Conservation (phyloP, 2,113 vertebrate genomes). For the Tetrao urogallus region DNA sequence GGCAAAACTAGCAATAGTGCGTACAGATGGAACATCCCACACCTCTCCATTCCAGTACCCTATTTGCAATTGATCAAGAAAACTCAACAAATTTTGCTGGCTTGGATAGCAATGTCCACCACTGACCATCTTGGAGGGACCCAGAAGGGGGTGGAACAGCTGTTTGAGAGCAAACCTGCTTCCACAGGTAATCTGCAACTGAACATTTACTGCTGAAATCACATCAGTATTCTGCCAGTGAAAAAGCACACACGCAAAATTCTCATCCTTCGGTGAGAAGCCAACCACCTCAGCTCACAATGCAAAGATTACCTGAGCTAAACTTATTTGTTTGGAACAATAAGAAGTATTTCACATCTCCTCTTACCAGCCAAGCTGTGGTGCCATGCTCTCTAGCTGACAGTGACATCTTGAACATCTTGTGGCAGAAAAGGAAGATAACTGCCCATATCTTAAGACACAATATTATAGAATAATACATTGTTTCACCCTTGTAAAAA, state of each 20-base stretch:
- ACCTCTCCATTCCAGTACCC: not conserved
- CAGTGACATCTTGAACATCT: not conserved
- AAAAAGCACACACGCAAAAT: not conserved
- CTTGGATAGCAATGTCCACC: not conserved
- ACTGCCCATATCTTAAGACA: not conserved
- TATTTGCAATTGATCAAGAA: not conserved
- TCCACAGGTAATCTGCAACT: not conserved
- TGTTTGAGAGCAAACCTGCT: not conserved
- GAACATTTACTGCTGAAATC: not conserved
- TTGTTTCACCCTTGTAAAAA: not conserved
- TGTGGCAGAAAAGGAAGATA: not conserved
- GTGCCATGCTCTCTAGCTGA: not conserved
- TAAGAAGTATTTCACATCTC: not conserved
- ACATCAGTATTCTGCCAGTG: not conserved
- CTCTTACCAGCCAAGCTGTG: not conserved
- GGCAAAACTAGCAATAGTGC: not conserved
- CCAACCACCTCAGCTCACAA: not conserved
- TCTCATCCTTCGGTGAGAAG: not conserved
- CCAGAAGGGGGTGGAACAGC: rapidly evolving
- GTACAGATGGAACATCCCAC: not conserved
- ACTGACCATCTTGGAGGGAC: not conserved
- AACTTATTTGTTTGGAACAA: not conserved
- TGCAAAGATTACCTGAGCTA: not conserved
- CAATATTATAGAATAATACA: not conserved
- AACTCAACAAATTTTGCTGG: not conserved